A percentile compares a stretch with the other conserved stretches of the same genome.
phyloP scores from a whole-genome alignment of 2,888 invertebrate genomes.

The Hirtodrosophila duncani region DNA sequence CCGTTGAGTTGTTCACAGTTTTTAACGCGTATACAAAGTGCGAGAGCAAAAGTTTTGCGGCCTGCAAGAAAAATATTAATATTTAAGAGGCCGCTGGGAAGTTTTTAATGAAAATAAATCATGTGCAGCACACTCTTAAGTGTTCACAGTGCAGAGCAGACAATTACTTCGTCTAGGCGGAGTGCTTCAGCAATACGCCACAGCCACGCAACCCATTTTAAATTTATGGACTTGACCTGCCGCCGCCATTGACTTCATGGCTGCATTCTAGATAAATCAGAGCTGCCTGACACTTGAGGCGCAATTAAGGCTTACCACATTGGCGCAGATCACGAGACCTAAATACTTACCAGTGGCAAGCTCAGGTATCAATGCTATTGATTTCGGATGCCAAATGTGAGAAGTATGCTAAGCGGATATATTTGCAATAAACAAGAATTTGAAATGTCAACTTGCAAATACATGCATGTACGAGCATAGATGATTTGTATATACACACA shows the following conservation, averaged over 20 bases:
- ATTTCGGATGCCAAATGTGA: too few species aligned
- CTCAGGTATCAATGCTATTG: too few species aligned
- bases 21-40: constrained; percentile 22
- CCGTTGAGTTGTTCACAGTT: constrained; percentile 54
- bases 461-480: too few species aligned
- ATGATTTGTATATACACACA: too few species aligned
- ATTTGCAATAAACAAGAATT: too few species aligned
- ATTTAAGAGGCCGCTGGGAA: constrained; percentile 44
- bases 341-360: constrained; percentile 17
- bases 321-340: constrained; percentile 24
- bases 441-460: too few species aligned
- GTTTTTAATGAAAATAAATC: constrained; percentile 64
- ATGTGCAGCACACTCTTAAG: constrained; percentile 49
- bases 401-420: too few species aligned
- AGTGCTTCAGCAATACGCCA: constrained; percentile 10
- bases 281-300: constrained; percentile 36
- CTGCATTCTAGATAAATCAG: constrained; percentile 53
- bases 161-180: too few species aligned
- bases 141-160: constrained; percentile 28
- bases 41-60: constrained; percentile 36
- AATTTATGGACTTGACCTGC: constrained; percentile 46
- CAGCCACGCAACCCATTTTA: constrained; percentile 26
- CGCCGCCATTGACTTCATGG: constrained; percentile 24
- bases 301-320: constrained; percentile 36
- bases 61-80: constrained; percentile 29